phyloP scores from a whole-genome alignment of 2,113 vertebrate species.

The Spilogale gracilis region DNA sequence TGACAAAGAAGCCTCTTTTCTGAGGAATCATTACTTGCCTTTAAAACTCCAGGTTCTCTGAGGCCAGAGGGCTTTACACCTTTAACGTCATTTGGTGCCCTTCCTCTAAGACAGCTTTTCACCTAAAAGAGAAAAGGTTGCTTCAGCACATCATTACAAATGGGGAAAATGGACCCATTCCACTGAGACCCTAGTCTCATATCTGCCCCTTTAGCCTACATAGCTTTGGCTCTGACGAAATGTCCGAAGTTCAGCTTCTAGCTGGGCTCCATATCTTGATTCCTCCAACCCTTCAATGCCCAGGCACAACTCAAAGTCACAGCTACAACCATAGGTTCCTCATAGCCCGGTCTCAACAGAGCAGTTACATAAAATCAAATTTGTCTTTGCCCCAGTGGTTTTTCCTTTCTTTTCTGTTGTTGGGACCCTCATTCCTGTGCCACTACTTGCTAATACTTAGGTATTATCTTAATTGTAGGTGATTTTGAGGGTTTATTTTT shows the following conservation, averaged over 20 bases:
- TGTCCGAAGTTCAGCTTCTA: not conserved
- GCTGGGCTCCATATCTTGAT: not conserved
- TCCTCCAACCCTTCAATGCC: not conserved
- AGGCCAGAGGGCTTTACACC: not conserved
- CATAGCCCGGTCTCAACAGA: not conserved
- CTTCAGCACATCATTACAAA: not conserved
- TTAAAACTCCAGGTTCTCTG: conserved; percentile 57
- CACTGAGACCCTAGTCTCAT: not conserved
- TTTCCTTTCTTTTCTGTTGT: not conserved
- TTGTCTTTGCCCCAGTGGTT: not conserved
- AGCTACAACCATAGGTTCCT: not conserved
- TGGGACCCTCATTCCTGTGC: not conserved
- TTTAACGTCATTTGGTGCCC: not conserved
- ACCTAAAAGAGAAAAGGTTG: conserved; percentile 8
- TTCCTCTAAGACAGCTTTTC: conserved; percentile 48
- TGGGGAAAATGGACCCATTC: not conserved
- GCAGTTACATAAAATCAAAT: not conserved
- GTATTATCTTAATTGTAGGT: no score
- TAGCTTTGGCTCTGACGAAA: not conserved
- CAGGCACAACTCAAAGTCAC: not conserved
- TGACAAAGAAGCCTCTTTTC: conserved; percentile 80
- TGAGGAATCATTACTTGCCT: conserved; percentile 60
- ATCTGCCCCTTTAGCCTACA: not conserved
- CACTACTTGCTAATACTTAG: no score
- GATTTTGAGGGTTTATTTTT: no score